Evolutionary conservation across 2,888 invertebrate genomes (phyloP), one percentile per base, ranked within the genome.

Genomic region (Phaonia tiefii): DNA sequence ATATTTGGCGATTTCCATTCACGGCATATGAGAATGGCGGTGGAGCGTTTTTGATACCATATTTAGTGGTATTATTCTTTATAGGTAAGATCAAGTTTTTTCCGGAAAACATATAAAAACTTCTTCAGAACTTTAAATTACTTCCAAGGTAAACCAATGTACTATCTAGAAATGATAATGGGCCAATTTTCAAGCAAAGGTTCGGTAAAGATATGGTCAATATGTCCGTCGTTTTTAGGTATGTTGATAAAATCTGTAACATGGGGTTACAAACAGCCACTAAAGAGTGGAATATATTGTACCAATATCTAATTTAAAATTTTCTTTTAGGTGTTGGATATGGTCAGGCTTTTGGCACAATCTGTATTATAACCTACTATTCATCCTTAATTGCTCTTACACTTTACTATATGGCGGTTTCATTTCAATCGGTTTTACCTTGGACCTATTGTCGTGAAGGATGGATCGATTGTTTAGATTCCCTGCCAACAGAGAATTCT

Each of bases 161-260:
- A 97, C 89, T 96, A 95, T 87, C 91, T 97, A 87, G 97, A 97
- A 91, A 94, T 96, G 91, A 92, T 94, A 1, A 88, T 97, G 10
- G 97, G 97, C 11, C 97, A 97, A 89, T 97, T 97, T 87, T 94
- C 95, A 74, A 94, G 95, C 74, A 93, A 93, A 86, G 96, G 97
- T 71, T 95, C 95, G 10, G 94, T 96, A 0, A 95, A 94, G 88
- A 93, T 96, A 11, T 93, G 93, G 93, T 87, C 92, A 0, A 84
- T 93, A 13, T 90, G 92, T 13, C 97, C 97, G 0, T 93, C 95
- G 0, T 93, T 97, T 89, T 95, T 95, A 93, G 96, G 96, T 96
- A 87, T 84, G 73, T 1, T n/a, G n/a, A n/a, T n/a, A n/a, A n/a
- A n/a, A n/a, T n/a, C n/a, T n/a, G n/a, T n/a, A n/a, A n/a, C n/a